Conservation (phyloP, 2,113 vertebrate genomes). For the Chlorodrepanis virens region DNA sequence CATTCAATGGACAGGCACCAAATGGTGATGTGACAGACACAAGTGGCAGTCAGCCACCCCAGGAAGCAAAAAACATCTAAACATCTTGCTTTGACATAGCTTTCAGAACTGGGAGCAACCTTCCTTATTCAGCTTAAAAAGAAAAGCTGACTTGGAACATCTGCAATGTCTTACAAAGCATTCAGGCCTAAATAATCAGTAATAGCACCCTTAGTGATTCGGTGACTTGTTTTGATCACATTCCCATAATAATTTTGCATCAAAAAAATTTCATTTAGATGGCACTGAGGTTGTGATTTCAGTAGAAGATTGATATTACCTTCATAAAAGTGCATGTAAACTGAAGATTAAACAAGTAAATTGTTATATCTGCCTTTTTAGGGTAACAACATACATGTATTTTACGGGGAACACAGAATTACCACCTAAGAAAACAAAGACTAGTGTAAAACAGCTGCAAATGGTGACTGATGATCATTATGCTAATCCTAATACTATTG, state of each 20-base stretch:
- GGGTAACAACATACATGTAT: background rate
- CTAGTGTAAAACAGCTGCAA: background rate
- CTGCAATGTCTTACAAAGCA: background rate
- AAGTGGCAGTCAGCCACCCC: background rate
- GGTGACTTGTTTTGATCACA: background rate
- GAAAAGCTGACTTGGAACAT: background rate
- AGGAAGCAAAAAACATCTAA: background rate
- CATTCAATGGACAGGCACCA: background rate
- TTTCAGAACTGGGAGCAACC: background rate
- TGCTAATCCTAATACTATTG: background rate
- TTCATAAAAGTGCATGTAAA: background rate
- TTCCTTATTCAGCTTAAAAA: background rate
- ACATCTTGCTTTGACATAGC: background rate
- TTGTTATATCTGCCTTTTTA: background rate
- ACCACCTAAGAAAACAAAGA: background rate
- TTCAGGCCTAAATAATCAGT: background rate
- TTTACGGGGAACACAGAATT: background rate
- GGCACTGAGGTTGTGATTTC: background rate
- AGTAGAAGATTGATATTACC: background rate
- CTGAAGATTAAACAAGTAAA: background rate
- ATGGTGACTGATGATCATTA: background rate
- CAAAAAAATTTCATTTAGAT: background rate
- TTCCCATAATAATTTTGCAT: background rate
- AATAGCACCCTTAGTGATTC: background rate
- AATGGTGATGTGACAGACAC: background rate